Evolutionary conservation across 2,888 invertebrate genomes (phyloP).

Genomic region (Melanargia galathea): DNA sequence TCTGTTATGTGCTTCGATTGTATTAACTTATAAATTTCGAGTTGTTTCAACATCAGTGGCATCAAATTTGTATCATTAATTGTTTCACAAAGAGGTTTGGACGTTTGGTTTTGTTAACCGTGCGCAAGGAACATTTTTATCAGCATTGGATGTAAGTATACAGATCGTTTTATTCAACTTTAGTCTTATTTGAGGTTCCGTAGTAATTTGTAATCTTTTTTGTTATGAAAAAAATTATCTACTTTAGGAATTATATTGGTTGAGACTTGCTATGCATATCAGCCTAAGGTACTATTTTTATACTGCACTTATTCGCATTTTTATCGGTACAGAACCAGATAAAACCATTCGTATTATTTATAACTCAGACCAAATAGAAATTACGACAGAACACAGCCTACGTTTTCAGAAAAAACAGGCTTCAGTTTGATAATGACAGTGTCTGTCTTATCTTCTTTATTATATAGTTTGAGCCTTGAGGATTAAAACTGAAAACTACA

Average conservation of each 20-base stretch:
- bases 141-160: conserved; percentile 56
- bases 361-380: too few relatives aligned
- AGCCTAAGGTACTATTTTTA: background rate
- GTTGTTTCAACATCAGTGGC: conserved; percentile 36
- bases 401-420: too few relatives aligned
- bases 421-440: too few relatives aligned
- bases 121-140: conserved; percentile 45
- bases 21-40: conserved; percentile 21
- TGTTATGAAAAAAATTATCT: background rate
- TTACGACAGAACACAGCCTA: too few relatives aligned
- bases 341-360: background rate
- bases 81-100: conserved; percentile 71
- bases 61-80: conserved; percentile 48
- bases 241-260: too few relatives aligned
- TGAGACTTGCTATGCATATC: background rate
- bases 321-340: too few relatives aligned
- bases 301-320: background rate
- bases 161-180: conserved; percentile 6
- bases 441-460: too few relatives aligned
- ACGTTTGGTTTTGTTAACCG: conserved; percentile 50
- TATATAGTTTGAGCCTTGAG: too few relatives aligned
- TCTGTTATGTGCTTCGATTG: conserved; percentile 24
- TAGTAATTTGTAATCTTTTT: background rate
- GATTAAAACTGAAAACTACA: too few relatives aligned
- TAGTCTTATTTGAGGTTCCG: background rate